Base-by-base conservation (phyloP, 2,888 invertebrate genomes). In the Bursaphelenchus okinawaensis region DNA sequence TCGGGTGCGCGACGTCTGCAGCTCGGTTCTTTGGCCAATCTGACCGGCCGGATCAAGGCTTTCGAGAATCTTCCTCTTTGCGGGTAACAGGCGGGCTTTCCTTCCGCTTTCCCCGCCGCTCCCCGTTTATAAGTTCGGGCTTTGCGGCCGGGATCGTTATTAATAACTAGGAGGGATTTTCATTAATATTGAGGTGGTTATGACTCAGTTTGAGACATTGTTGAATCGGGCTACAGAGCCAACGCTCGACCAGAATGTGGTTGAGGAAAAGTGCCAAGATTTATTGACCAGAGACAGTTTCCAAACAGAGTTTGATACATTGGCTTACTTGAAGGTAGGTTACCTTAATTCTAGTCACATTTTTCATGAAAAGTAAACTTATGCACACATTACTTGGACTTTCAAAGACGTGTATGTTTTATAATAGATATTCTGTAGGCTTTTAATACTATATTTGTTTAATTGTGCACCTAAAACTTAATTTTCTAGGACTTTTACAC, bases 401-500 rank as follows among this genome's bases (percentile, higher is more conserved):
- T 40, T n/a, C n/a, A n/a, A n/a, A n/a, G n/a, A n/a, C n/a, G n/a
- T n/a, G n/a, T n/a, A n/a, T n/a, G n/a, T n/a, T n/a, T n/a, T n/a
- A n/a, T n/a, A n/a, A n/a, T n/a, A n/a, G n/a, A n/a, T n/a, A n/a
- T n/a, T n/a, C n/a, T n/a, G n/a, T n/a, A n/a, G n/a, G n/a, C n/a
- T n/a, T n/a, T n/a, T n/a, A n/a, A n/a, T n/a, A n/a, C n/a, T n/a
- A n/a, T n/a, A n/a, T n/a, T n/a, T n/a, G n/a, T n/a, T n/a, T n/a
- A n/a, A 58, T 7, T 20, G 59, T 52, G 8, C 55, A 9, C 29
- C 16, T 65, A 66, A 40, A 60, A 4, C 1, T 28, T 29, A 4
- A 12, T 26, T 7, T 64, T 77, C 56, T 27, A 80, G 70, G 80
- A 80, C 67, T 80, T 80, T 63, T 80, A 80, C 66, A 70, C 69